Conservation (phyloP, 2,113 vertebrate species). For the Morone chrysops region DNA sequence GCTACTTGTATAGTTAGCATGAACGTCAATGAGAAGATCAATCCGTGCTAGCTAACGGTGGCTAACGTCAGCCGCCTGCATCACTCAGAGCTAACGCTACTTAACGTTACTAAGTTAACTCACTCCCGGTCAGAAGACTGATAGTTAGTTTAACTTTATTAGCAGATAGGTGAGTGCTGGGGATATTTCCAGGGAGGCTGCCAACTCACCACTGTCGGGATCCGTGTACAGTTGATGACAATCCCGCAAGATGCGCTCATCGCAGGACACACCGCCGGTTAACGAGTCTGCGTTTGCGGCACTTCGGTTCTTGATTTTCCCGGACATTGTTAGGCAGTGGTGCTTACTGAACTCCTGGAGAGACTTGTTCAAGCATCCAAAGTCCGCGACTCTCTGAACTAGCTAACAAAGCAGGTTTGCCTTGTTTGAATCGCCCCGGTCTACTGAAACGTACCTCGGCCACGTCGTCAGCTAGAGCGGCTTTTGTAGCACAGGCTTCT, state of each 20-base stretch:
- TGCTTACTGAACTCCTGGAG: not conserved
- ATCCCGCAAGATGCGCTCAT: constrained; percentile 86
- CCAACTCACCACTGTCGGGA: constrained; percentile 81
- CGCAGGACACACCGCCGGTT: constrained; percentile 79
- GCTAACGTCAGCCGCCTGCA: constrained; percentile 45
- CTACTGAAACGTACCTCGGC: constrained; percentile 55
- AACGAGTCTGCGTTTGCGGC: constrained; percentile 82
- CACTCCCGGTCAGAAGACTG: not conserved
- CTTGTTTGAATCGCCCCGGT: constrained; percentile 85
- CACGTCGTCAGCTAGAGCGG: constrained; percentile 77
- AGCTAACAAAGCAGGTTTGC: constrained; percentile 13
- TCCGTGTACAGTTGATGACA: constrained; percentile 87
- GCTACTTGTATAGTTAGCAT: not conserved
- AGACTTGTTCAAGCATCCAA: not conserved
- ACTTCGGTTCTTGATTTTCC: constrained; percentile 83
- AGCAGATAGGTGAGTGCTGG: not conserved
- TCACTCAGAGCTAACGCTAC: too few species aligned
- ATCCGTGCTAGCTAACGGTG: constrained; percentile 3
- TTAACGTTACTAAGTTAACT: not conserved
- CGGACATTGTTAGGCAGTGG: constrained; percentile 78
- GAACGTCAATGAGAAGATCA: not conserved
- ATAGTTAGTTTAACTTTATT: too few species aligned
- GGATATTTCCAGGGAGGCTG: not conserved
- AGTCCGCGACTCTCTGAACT: not conserved
- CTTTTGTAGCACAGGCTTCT: constrained; percentile 26